Evolutionary conservation across 1,140 invertebrate species (phyloP).

Genomic region (Camponotus floridanus): DNA sequence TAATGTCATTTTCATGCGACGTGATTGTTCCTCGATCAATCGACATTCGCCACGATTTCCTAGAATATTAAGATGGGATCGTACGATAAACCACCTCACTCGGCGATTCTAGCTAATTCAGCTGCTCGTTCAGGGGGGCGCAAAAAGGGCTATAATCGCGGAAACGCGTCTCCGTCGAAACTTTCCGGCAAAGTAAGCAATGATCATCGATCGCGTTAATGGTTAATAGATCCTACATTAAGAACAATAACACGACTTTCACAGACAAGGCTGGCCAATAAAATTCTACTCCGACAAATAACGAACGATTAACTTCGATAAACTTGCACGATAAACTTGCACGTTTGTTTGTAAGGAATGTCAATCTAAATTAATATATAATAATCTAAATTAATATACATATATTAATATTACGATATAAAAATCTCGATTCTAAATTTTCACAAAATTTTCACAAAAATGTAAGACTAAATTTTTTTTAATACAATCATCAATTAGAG

Average conservation of each 20-base stretch:
- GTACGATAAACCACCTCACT: slow-evolving; percentile 34
- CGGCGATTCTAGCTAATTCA: slow-evolving; percentile 46
- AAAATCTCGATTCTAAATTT: background rate
- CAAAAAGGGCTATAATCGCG: slow-evolving; percentile 42
- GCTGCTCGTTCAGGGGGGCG: slow-evolving; percentile 25
- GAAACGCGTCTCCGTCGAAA: slow-evolving; percentile 32
- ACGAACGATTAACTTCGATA: background rate
- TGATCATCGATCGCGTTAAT: slow-evolving; percentile 35
- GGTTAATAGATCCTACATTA: slow-evolving; percentile 6
- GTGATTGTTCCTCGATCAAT: slow-evolving; percentile 14
- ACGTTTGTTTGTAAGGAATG: background rate
- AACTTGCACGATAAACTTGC: background rate
- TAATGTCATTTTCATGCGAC: background rate
- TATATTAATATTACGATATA: background rate
- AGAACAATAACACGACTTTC: background rate
- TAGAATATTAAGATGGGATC: slow-evolving; percentile 57
- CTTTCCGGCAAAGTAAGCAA: slow-evolving; percentile 38
- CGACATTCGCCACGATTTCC: slow-evolving; percentile 8
- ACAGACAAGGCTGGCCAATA: background rate
- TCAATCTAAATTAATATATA: background rate
- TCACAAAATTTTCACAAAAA: slow-evolving; percentile 7
- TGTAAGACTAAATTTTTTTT: background rate
- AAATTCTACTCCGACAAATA: background rate
- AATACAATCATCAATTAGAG: too few species aligned
- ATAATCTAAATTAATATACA: background rate